Base-by-base conservation (phyloP, 2,113 vertebrate genomes). In the Trematocara unimaculatum region DNA sequence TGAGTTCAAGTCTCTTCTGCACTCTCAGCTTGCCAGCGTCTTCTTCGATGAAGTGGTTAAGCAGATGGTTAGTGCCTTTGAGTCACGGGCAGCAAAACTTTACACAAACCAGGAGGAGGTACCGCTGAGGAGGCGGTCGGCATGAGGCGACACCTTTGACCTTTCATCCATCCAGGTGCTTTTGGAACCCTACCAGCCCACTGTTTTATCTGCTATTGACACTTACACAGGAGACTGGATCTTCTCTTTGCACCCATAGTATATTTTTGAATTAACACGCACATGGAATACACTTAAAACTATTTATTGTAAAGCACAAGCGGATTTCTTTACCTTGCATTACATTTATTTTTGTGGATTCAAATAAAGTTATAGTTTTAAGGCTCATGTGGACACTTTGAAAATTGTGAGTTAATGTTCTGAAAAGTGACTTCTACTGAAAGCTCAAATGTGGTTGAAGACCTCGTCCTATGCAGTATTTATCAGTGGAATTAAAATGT, bases 11-110 rank as follows among this genome's bases (percentile, higher is more conserved):
- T 97, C 96, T 7, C 72, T 95, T 9, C 91, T 97, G 42, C 97
- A 97, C 93, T 96, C 96, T 84, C 96, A 96, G 11, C 84, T 97
- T 11, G 96, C 95, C 20, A 82, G 84, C 3, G 6, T 97, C 7
- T 97, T 97, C 89, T 97, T 97, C 2, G 89, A 97, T 5, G 93
- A 97, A 67, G 97, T 97, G 79, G 95, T 96, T 12, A 97, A 97
- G 90, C 91, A 97, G 90, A 97, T 97, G 97, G 95, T 97, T 81
- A 40, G 79, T 4, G 96, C 97, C 56, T 97, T 97, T 18, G 96
- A 97, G 88, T 92, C 62, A 4, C 92, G 91, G 42, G 97, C 97
- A 2, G 92, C 89, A 1, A 79, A 60, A 5, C 93, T 96, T 31
- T 96, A 96, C 23, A 85, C 89, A 8, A 89, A 55, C 6, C 77